Percentiles rank a stretch among this genome's conserved stretches.
Conservation (phyloP, 2,888 invertebrate species). For the Blomia tropicalis region DNA sequence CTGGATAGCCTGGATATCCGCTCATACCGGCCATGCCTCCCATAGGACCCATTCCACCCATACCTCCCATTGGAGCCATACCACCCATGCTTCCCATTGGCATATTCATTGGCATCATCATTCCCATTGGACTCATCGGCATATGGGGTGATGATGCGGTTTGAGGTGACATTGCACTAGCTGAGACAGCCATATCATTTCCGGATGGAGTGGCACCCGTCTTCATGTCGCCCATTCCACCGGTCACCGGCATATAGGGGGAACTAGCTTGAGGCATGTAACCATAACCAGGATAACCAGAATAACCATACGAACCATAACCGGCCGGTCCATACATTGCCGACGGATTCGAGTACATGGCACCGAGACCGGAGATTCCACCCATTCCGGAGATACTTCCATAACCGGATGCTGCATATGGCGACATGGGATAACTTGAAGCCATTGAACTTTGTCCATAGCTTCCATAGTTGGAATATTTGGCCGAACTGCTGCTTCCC, state of each 20-base stretch:
- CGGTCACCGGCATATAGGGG: not conserved
- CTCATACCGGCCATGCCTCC: not conserved
- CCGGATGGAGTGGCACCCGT: not conserved
- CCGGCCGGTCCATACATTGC: constrained; percentile 1
- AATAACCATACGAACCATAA: constrained; percentile 17
- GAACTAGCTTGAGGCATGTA: constrained; percentile 2
- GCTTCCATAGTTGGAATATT: not conserved
- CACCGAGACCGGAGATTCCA: constrained; percentile 20
- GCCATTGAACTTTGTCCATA: not conserved
- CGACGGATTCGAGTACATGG: constrained; percentile 16
- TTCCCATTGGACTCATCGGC: constrained; percentile 21
- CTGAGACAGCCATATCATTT: not conserved
- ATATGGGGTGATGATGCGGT: not conserved
- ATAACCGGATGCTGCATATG: constrained; percentile 5
- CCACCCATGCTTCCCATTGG: not conserved
- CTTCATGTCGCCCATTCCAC: not conserved
- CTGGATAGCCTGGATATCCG: not conserved
- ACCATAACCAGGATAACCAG: constrained; percentile 12
- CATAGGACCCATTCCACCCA: not conserved
- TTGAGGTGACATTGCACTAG: not conserved
- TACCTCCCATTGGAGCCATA: constrained; percentile 1
- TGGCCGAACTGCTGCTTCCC: too few species aligned
- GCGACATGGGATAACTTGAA: constrained; percentile 5
- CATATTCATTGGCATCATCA: constrained; percentile 23
- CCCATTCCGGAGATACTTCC: constrained; percentile 19